phyloP scores from a whole-genome alignment of 2,888 invertebrate species.

The Alloscopus bannaensis region DNA sequence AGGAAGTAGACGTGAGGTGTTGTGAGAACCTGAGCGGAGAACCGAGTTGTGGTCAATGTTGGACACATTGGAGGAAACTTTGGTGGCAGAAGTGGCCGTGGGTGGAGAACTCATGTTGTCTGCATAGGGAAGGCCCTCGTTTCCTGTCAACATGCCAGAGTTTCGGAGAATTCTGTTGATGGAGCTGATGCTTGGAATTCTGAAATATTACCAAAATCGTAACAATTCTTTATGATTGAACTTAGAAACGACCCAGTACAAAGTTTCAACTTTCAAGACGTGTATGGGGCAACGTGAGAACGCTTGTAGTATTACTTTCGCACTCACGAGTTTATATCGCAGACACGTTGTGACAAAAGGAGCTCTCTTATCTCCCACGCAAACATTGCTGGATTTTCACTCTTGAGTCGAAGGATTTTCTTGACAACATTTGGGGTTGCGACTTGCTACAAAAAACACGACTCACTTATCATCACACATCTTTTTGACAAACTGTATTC shows the following conservation, averaged over 20 bases:
- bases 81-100: constrained; percentile 28
- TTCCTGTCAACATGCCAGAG: constrained; percentile 79
- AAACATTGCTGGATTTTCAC: constrained; percentile 96
- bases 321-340: constrained; percentile 79
- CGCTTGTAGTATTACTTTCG: no score
- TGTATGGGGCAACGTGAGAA: constrained; percentile 14
- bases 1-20: not conserved
- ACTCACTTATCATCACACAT: constrained; percentile 17
- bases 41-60: not conserved
- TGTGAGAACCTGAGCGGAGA: not conserved
- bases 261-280: not conserved
- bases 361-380: constrained; percentile 97
- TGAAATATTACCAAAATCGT: constrained; percentile 67
- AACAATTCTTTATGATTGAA: not conserved
- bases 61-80: not conserved
- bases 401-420: constrained; percentile 94
- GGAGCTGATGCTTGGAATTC: constrained; percentile 93
- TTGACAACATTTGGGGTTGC: constrained; percentile 97
- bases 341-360: constrained; percentile 90
- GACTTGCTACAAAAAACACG: constrained; percentile 87
- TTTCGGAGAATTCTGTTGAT: constrained; percentile 95
- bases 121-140: constrained; percentile 18
- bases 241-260: no score
- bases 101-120: not conserved
- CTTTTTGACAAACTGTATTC: no score